A percentile compares a stretch with the other conserved stretches of the same genome.
Conservation (phyloP, 2,888 invertebrate genomes). For the Coleophora deauratella region DNA sequence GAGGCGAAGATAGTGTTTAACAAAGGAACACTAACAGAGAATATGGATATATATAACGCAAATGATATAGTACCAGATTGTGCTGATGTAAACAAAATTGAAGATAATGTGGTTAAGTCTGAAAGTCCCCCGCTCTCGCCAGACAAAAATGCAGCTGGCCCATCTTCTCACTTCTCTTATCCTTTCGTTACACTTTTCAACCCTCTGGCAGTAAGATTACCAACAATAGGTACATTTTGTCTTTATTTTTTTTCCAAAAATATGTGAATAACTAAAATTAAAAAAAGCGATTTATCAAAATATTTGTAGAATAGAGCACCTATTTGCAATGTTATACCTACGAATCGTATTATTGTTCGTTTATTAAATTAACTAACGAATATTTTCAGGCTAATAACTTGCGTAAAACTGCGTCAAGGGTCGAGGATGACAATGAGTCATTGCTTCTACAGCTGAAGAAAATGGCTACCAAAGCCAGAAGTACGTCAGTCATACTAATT, state of each 20-base stretch:
- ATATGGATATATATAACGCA: slow-evolving; percentile 18
- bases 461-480: slow-evolving; percentile 91
- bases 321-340: slow-evolving; percentile 3
- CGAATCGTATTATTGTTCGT: slow-evolving; percentile 21
- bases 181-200: slow-evolving; percentile 62
- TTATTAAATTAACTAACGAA: slow-evolving; percentile 52
- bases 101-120: slow-evolving; percentile 40
- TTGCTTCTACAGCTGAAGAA: slow-evolving; percentile 96
- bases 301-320: slow-evolving; percentile 23
- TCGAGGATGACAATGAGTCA: slow-evolving; percentile 98
- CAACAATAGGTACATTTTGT: slow-evolving; percentile 61
- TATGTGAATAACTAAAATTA: no score
- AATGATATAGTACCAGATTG: slow-evolving; percentile 14
- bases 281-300: slow-evolving; percentile 1
- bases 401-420: slow-evolving; percentile 90
- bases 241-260: slow-evolving; percentile 14
- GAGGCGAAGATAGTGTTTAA: slow-evolving; percentile 22
- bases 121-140: slow-evolving; percentile 64
- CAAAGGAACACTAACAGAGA: slow-evolving; percentile 27
- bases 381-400: slow-evolving; percentile 87
- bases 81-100: slow-evolving; percentile 11
- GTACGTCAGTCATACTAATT: slow-evolving; percentile 74
- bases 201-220: slow-evolving; percentile 64
- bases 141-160: slow-evolving; percentile 36
- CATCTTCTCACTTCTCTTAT: slow-evolving; percentile 40